phyloP scores from a whole-genome alignment of 2,113 vertebrate genomes.

The Boulengeromyrus knoepffleri region DNA sequence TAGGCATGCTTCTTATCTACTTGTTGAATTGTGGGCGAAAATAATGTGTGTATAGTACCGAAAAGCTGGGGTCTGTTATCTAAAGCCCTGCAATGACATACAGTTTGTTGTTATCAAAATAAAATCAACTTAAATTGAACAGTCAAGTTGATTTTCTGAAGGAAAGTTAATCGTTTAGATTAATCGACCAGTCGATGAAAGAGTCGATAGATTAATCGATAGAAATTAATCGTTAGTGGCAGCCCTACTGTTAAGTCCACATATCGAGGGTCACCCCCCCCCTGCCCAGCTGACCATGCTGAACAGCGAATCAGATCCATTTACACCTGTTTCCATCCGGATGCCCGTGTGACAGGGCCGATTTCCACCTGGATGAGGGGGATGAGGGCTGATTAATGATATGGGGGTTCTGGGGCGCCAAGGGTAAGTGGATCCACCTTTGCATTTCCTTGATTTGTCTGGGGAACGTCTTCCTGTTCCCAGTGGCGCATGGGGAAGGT shows the following conservation, averaged over 20 bases:
- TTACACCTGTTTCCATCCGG: neutral
- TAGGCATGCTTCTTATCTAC: too few species aligned
- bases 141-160: too few species aligned
- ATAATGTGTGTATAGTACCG: too few species aligned
- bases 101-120: too few species aligned
- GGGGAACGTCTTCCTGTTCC: neutral
- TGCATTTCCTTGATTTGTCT: neutral
- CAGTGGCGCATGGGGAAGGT: neutral
- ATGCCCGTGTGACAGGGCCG: neutral
- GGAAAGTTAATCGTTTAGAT: too few species aligned
- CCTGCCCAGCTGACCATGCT: neutral
- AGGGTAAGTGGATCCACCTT: neutral
- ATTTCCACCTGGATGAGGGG: neutral
- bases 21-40: too few species aligned
- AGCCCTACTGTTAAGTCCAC: neutral
- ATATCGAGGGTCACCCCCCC: neutral
- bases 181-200: too few species aligned
- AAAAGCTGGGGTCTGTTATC: too few species aligned
- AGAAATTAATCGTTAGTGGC: too few species aligned
- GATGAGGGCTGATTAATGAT: neutral
- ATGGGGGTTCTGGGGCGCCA: neutral
- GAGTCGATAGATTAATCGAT: too few species aligned
- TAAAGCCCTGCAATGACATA: too few species aligned
- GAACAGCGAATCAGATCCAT: neutral
- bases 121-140: too few species aligned